A percentile compares a stretch with the other conserved stretches of the same genome.
Evolutionary conservation across 2,888 invertebrate species (phyloP).

Genomic region (Amphiduros pacificus): DNA sequence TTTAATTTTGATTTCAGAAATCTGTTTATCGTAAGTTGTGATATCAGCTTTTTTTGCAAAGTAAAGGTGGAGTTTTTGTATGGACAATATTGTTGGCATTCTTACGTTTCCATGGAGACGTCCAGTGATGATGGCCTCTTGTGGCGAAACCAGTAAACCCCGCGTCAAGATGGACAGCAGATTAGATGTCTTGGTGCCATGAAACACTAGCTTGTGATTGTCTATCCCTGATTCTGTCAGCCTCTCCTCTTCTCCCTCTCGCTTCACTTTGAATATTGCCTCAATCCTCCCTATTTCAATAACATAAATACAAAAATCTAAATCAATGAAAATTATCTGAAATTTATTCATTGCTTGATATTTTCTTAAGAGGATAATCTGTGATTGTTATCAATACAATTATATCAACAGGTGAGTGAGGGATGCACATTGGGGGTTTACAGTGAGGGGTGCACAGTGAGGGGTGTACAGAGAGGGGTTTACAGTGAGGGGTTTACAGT

Average conservation of each 20-base stretch:
- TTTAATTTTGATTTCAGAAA: too few species aligned
- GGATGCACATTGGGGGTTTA: too few species aligned
- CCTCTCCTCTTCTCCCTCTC: conserved; percentile 43
- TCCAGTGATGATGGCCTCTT: conserved; percentile 58
- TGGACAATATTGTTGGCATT: neutral
- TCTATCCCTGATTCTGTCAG: conserved; percentile 36
- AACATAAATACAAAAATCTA: too few species aligned
- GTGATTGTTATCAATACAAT: too few species aligned
- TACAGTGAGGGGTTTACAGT: too few species aligned
- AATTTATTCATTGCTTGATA: too few species aligned
- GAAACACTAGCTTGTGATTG: conserved; percentile 61
- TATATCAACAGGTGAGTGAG: too few species aligned
- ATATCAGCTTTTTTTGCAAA: neutral
- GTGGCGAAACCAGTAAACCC: conserved; percentile 62
- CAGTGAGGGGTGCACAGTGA: too few species aligned
- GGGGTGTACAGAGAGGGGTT: too few species aligned
- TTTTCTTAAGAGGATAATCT: too few species aligned
- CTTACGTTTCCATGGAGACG: conserved; percentile 59
- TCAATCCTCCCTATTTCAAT: conserved; percentile 44
- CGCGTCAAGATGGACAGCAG: conserved; percentile 61
- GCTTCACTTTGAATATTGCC: conserved; percentile 49
- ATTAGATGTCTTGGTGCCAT: conserved; percentile 62
- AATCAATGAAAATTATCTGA: too few species aligned
- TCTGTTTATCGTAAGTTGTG: too few species aligned
- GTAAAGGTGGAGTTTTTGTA: neutral